Conservation (phyloP, 2,888 invertebrate genomes). For the Metacarcinus magister region DNA sequence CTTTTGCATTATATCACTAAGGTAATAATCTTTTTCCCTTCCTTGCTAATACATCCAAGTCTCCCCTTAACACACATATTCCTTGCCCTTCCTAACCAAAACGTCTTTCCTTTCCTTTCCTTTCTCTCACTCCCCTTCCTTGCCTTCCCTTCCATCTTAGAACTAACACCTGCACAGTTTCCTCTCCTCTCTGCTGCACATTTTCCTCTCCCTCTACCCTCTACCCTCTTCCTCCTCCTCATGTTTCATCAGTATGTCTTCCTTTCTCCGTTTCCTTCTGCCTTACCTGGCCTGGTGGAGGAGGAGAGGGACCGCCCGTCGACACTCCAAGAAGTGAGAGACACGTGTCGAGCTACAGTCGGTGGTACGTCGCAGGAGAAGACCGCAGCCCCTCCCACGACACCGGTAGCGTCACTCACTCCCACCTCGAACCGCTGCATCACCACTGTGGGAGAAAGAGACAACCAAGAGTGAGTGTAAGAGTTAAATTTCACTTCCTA, state of each 20-base stretch:
- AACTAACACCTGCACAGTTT: neutral
- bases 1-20: neutral
- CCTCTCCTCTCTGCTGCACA: neutral
- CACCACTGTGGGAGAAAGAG: constrained; percentile 58
- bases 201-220: neutral
- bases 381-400: constrained; percentile 71
- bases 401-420: constrained; percentile 73
- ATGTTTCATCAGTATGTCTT: neutral
- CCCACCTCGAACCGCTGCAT: constrained; percentile 75
- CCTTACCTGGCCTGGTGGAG: constrained; percentile 67
- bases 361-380: constrained; percentile 74
- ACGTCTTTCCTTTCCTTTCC: neutral
- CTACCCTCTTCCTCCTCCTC: neutral
- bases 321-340: constrained; percentile 70
- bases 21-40: neutral
- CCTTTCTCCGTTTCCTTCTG: too few species aligned
- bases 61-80: neutral
- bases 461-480: neutral
- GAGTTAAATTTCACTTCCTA: neutral
- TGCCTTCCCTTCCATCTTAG: neutral
- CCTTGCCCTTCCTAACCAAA: neutral
- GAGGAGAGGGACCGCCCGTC: constrained; percentile 67
- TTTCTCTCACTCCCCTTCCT: neutral
- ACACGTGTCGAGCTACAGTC: constrained; percentile 71
- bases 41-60: neutral